These are phyloP conservation scores for Hephaestus fuliginosus DNA, from an alignment of 2,797 vertebrate species.

Conservation along the genomic window DNA sequence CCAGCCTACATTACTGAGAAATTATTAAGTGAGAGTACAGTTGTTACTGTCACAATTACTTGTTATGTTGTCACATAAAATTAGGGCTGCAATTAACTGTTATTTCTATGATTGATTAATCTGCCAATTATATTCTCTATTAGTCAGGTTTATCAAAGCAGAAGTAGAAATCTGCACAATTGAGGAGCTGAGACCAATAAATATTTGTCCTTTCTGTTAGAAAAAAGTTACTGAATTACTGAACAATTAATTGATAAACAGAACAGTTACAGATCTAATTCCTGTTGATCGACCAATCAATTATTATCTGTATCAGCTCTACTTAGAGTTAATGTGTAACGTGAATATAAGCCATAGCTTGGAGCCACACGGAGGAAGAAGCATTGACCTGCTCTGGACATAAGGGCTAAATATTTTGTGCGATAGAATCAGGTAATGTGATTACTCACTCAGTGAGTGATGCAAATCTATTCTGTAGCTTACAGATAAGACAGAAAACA, in stretches of 20 bases:
- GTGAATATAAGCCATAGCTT: background rate
- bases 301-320: background rate
- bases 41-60: background rate
- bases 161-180: background rate
- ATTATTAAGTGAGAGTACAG: background rate
- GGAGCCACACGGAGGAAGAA: background rate
- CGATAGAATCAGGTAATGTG: background rate
- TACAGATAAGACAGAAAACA: background rate
- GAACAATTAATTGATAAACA: background rate
- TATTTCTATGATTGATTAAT: background rate
- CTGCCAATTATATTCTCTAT: background rate
- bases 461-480: background rate
- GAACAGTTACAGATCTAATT: background rate
- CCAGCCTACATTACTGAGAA: background rate
- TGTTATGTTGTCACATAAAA: background rate
- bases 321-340: background rate
- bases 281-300: background rate
- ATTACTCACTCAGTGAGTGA: slow-evolving; percentile 9
- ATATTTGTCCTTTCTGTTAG: background rate
- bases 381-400: background rate
- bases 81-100: background rate
- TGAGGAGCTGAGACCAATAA: background rate
- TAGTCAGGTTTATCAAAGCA: background rate
- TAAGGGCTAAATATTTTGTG: background rate
- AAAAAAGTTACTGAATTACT: background rate